Base-by-base conservation (phyloP, 2,797 vertebrate species). In the Anabas testudineus region DNA sequence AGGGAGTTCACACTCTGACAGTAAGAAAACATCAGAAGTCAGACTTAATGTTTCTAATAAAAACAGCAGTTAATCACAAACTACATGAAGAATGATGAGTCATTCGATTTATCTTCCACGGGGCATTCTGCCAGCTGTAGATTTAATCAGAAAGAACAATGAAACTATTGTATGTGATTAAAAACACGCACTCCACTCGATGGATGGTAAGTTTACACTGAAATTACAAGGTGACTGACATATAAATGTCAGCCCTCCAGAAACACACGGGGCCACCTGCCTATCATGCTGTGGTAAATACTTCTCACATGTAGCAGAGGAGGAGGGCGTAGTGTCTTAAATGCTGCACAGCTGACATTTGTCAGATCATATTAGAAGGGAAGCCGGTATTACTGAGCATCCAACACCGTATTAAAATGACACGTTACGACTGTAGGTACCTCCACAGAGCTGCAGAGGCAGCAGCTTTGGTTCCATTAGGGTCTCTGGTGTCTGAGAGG, bases 361-460 rank as follows among this genome's bases (percentile, higher is more conserved):
- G 59, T 68, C 39, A 37, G 68, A 81, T 80, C 62, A 51, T 9
- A 77, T 57, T 58, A 60, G 70, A 52, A 10, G 41, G 18, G 59
- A 47, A 37, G 49, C 46, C 32, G 37, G 18, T 10, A 42, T 67
- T 48, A 48, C 69, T 2, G 49, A 72, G 28, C 67, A 10, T 16
- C 48, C 21, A 7, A 34, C 65, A 18, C 48, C 45, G 41, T 2
- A 15, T 74, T 63, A 42, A 42, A 61, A 71, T 71, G 67, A 74
- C 75, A 68, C 6, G 52, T 75, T 71, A 66, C 52, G 64, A 77
- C 63, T 67, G 64, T 3, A 39, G 63, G 65, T 54, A 19, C 67
- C 42, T 67, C 62, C 52, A 47, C n/a, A 4, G 56, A 86, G 46
- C 65, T 71, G 80, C 85, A 71, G 83, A 85, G 49, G 69, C 56